These are phyloP conservation scores for Oreotrochilus melanogaster DNA, from an alignment of 2,113 vertebrate genomes.

Conservation along the genomic window DNA sequence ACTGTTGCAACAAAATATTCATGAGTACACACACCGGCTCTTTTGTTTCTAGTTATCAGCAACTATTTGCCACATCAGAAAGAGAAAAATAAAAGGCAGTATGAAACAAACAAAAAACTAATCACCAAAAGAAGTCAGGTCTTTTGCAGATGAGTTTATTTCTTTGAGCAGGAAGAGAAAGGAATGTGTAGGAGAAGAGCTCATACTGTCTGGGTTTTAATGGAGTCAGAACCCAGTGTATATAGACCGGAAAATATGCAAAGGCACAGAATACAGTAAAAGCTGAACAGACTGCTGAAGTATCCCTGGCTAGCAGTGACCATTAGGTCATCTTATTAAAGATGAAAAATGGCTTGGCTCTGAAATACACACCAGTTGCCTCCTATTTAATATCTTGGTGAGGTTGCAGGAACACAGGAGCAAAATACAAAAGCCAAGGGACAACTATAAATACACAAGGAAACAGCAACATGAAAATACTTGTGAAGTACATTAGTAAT, in stretches of 20 bases:
- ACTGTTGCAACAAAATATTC: not conserved
- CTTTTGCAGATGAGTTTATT: constrained; percentile 11
- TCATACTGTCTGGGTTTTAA: constrained; percentile 30
- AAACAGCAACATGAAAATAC: not conserved
- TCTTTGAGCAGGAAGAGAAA: not conserved
- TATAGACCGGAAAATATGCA: constrained; percentile 42
- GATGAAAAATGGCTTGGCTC: not conserved
- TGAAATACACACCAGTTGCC: constrained; percentile 9
- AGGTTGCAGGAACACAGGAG: not conserved
- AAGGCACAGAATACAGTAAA: not conserved
- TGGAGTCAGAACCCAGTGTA: not conserved
- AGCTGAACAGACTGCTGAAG: not conserved
- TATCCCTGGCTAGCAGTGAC: not conserved
- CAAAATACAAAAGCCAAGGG: not conserved
- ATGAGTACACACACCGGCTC: not conserved
- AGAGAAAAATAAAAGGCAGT: not conserved
- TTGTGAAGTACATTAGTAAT: not conserved
- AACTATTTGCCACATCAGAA: constrained; percentile 35
- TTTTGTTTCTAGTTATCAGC: constrained; percentile 49
- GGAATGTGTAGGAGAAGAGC: constrained; percentile 1
- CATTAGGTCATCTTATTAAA: constrained; percentile 30
- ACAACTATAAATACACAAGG: not conserved
- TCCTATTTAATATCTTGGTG: not conserved
- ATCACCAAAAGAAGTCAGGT: constrained; percentile 12
- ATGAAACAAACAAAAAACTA: not conserved